Percentiles rank a stretch among this genome's conserved stretches.
phyloP scores from a whole-genome alignment of 2,113 vertebrate genomes.

The Melanerpes formicivorus region DNA sequence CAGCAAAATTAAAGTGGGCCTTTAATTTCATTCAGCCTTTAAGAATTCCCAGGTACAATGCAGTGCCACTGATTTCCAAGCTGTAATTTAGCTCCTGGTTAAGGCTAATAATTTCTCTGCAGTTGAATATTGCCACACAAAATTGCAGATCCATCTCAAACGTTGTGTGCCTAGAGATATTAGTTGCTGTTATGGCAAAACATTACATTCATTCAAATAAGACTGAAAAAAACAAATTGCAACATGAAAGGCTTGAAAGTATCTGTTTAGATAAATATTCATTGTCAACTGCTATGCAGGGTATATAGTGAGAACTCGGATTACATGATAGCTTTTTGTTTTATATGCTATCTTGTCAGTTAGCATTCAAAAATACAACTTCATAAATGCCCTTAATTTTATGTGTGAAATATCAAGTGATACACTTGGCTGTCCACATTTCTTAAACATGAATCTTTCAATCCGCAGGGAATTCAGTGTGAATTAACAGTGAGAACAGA shows the following conservation, averaged over 20 bases:
- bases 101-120: background rate
- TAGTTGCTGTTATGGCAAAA: constrained; percentile 25
- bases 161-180: background rate
- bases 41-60: background rate
- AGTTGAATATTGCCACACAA: background rate
- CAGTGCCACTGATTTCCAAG: background rate
- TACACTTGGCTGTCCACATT: background rate
- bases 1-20: background rate
- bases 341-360: constrained; percentile 2
- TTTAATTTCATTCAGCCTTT: background rate
- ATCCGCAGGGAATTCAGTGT: background rate
- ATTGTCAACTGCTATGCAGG: fast-evolving
- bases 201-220: constrained; percentile 42
- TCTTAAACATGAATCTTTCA: constrained; percentile 2
- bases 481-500: constrained; percentile 5
- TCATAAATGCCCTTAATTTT: constrained; percentile 26
- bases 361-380: background rate
- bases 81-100: constrained; percentile 24
- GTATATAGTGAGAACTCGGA: constrained; percentile 5
- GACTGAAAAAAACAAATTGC: constrained; percentile 4
- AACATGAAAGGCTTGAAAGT: constrained; percentile 23
- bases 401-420: background rate
- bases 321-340: constrained; percentile 2
- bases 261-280: constrained; percentile 32
- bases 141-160: constrained; percentile 2